Base-by-base conservation (phyloP, 2,113 vertebrate species). In the Acrocephalus kingi region DNA sequence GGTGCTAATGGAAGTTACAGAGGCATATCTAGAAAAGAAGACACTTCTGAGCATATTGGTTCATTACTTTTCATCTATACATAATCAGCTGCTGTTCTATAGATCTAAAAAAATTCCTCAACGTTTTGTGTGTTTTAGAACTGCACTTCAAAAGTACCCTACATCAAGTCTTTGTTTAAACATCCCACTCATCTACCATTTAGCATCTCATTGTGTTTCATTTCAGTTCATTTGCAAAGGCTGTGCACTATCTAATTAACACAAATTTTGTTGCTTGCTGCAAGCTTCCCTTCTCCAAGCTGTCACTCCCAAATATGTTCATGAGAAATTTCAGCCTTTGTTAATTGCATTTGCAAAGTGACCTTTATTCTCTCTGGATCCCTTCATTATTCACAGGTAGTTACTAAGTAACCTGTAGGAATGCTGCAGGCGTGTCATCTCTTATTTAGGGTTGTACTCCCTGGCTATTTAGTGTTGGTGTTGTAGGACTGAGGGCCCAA, bases 311-410 rank as follows among this genome's bases (percentile, higher is more conserved):
- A 52, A 78, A 49, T 58, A 78, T 0, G 7, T 68, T 62, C 37
- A 81, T 0, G 2, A 77, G 68, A 82, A 67, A 86, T 78, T 93
- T 89, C 45, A 83, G 45, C 31, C 54, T 76, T 93, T 68, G 69
- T 93, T 95, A 92, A 84, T 52, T 48, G n/a, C 73, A 23, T 76
- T 87, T 91, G 49, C 12, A 11, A 91, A 89, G 66, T 89, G 84
- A 96, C 91, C 71, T 95, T 91, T 93, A 72, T 91, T 93, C 81
- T 92, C 56, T 62, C 51, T 35, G 46, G 33, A 64, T 69, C 28
- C 62, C 67, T 62, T 84, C 74, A 59, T 93, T 96, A 91, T 95
- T 94, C 94, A 39, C 84, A 92, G 76, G 81, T 89, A 87, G 89
- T 97, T 91, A 95, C 91, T 91, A 49, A 96, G 62, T 93, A 96